These are phyloP conservation scores for Ornithoptera priamus DNA, from an alignment of 2,888 invertebrate species.

Conservation along the genomic window DNA sequence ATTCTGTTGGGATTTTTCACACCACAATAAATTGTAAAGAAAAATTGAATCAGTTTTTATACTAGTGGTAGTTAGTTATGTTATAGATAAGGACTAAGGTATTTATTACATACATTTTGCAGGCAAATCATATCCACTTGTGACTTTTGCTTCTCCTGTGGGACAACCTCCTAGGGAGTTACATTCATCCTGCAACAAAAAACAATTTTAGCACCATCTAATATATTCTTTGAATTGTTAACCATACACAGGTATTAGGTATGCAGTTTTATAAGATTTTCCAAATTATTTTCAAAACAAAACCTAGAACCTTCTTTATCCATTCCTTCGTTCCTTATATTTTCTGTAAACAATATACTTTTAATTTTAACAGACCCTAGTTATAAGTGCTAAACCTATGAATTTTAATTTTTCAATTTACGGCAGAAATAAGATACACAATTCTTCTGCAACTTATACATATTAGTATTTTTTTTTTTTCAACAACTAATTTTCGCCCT, in stretches of 20 bases:
- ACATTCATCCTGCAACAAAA: constrained; percentile 82
- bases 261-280: not conserved
- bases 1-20: no score
- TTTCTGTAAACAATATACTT: not conserved
- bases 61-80: not conserved
- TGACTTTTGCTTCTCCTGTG: constrained; percentile 91
- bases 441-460: no score
- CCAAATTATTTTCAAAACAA: not conserved
- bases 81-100: not conserved
- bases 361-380: not conserved
- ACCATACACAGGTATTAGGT: no score
- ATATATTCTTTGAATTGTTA: not conserved
- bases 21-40: not conserved
- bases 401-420: no score
- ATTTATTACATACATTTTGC: constrained; percentile 86
- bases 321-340: no score
- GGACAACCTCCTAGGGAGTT: constrained; percentile 85
- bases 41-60: not conserved
- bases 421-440: no score
- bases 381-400: no score
- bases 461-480: no score
- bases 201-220: not conserved
- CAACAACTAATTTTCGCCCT: no score
- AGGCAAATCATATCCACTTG: constrained; percentile 89
- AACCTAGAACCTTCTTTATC: no score